These are phyloP conservation scores for Actinopyga echinites DNA, from an alignment of 53 echinoderm and acorn worm species.

Conservation along the genomic window DNA sequence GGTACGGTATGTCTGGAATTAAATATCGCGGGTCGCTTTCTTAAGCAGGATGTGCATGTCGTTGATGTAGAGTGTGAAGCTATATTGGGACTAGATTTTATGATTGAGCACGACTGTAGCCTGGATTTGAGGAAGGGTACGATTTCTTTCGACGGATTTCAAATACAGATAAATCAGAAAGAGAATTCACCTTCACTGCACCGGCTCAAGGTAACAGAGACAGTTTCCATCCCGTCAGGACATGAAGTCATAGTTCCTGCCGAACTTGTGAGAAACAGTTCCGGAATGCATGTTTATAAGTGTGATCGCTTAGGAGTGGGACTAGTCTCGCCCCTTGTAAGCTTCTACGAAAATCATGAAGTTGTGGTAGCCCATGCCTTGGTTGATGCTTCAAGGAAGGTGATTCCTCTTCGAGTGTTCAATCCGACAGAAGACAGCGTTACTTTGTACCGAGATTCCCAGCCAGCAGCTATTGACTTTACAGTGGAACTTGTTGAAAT, in stretches of 20 bases:
- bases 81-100: no score
- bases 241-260: not conserved
- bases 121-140: no score
- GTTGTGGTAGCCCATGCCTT: not conserved
- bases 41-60: not conserved
- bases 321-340: not conserved
- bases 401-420: conserved; percentile 1
- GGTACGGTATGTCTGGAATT: not conserved
- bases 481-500: not conserved
- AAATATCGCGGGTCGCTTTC: not conserved
- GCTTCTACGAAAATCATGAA: not conserved
- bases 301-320: not conserved
- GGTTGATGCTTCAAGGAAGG: not conserved
- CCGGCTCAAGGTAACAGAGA: not conserved
- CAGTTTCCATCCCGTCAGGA: not conserved
- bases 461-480: not conserved
- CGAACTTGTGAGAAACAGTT: not conserved
- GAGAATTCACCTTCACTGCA: no score
- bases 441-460: not conserved
- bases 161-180: no score
- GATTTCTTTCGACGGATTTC: no score
- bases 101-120: no score
- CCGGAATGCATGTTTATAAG: not conserved
- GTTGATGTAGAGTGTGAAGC: no score
- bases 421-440: not conserved